A percentile compares a stretch with the other conserved stretches of the same genome.
These are phyloP conservation scores for Hippopotamus amphibius DNA, from an alignment of 2,113 vertebrate genomes.

Conservation along the genomic window DNA sequence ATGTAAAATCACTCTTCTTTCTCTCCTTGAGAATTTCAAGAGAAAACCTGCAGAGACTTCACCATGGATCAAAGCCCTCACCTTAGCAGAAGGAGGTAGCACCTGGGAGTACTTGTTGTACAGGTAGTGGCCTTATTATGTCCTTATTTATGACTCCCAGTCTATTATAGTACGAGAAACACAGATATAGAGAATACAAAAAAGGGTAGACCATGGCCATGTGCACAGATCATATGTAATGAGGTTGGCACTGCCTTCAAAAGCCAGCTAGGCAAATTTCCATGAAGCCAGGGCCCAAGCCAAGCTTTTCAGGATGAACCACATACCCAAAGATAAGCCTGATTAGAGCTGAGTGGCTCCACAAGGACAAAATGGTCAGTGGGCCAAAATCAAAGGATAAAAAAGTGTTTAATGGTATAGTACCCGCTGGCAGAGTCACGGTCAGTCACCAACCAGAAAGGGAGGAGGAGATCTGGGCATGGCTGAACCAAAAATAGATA, in stretches of 20 bases:
- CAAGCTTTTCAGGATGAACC: background rate
- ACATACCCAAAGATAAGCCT: background rate
- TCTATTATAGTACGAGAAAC: background rate
- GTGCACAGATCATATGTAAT: background rate
- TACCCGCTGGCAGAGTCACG: background rate
- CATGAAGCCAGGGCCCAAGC: background rate
- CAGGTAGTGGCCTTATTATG: background rate
- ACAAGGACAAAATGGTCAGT: background rate
- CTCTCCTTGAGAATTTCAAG: background rate
- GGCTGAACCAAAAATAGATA: background rate
- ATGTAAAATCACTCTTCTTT: background rate
- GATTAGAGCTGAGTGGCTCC: conserved; percentile 25
- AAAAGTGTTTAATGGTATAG: background rate
- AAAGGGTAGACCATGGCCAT: background rate
- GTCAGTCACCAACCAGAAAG: background rate
- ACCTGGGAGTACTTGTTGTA: background rate
- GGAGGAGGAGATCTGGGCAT: background rate
- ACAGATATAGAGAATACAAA: background rate
- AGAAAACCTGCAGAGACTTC: background rate
- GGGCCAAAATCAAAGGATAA: conserved; percentile 20
- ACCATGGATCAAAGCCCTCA: background rate
- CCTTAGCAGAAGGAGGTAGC: background rate
- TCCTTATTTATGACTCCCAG: background rate
- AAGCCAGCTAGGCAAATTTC: conserved; percentile 20
- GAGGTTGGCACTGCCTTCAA: conserved; percentile 5